Conservation (phyloP, 2,113 vertebrate species). For the Furnarius figulus region DNA sequence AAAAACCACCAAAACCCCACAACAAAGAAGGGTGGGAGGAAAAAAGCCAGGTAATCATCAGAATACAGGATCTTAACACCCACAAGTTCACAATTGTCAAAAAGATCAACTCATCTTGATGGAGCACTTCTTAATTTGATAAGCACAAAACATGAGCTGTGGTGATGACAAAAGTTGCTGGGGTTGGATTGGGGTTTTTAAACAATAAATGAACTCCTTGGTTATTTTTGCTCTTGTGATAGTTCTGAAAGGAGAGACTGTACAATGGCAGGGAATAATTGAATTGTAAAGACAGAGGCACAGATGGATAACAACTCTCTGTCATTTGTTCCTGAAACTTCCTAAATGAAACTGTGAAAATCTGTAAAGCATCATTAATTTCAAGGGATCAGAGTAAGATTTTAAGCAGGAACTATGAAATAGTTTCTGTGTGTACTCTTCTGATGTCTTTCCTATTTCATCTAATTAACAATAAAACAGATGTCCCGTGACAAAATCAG, state of each 20-base stretch:
- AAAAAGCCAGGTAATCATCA: background rate
- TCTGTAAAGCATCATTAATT: slow-evolving; percentile 68
- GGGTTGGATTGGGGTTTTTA: background rate
- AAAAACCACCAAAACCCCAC: background rate
- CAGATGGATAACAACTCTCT: slow-evolving; percentile 71
- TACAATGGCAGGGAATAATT: slow-evolving; percentile 58
- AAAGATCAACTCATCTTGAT: background rate
- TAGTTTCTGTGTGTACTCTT: slow-evolving; percentile 60
- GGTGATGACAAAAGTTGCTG: background rate
- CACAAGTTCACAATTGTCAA: background rate
- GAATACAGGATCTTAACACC: background rate
- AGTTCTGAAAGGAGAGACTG: slow-evolving; percentile 44
- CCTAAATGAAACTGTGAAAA: slow-evolving; percentile 71
- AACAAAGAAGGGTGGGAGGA: accelerated
- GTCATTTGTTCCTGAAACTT: slow-evolving; percentile 71
- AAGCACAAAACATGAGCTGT: background rate
- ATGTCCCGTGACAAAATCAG: slow-evolving; percentile 73
- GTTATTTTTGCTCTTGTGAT: slow-evolving; percentile 17
- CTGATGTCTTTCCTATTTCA: slow-evolving; percentile 69
- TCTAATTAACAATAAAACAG: slow-evolving; percentile 82
- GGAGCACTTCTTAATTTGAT: background rate
- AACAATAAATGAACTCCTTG: background rate
- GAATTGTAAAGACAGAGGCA: slow-evolving; percentile 58
- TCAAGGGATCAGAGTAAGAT: slow-evolving; percentile 51
- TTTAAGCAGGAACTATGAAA: slow-evolving; percentile 67